A percentile compares a stretch with the other conserved stretches of the same genome.
Evolutionary conservation across 2,888 invertebrate genomes (phyloP).

Genomic region (Gymnocheta viridis): DNA sequence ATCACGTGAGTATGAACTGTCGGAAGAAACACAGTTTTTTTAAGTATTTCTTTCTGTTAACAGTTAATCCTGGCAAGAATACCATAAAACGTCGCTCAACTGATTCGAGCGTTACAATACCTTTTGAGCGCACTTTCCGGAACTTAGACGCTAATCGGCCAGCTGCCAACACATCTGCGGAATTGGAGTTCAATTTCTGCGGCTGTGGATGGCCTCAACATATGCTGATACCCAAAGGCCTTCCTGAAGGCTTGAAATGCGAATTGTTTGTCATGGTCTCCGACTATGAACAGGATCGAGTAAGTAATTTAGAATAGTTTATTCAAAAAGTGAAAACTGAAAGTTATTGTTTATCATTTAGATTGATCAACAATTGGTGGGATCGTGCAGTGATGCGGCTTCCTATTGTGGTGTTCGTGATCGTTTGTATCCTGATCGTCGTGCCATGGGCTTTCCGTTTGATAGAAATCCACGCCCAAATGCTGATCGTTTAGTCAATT

Average conservation of each 20-base stretch:
- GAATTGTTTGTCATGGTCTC: conserved; percentile 90
- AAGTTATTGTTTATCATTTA: too few relatives aligned
- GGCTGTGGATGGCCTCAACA: conserved; percentile 95
- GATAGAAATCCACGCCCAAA: conserved; percentile 88
- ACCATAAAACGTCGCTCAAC: conserved; percentile 86
- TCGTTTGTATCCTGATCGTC: conserved; percentile 89
- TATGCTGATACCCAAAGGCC: conserved; percentile 89
- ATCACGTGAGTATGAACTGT: too few relatives aligned
- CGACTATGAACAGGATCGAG: conserved; percentile 86
- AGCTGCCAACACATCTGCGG: conserved; percentile 83
- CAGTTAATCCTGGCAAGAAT: conserved; percentile 87
- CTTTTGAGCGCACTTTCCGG: conserved; percentile 91
- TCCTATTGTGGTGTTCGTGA: conserved; percentile 91
- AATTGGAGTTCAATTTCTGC: conserved; percentile 89
- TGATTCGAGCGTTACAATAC: conserved; percentile 91
- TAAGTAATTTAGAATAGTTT: conserved; percentile 58
- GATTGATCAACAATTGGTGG: conserved; percentile 80
- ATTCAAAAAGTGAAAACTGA: not conserved
- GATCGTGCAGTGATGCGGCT: conserved; percentile 87
- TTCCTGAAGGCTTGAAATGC: conserved; percentile 85
- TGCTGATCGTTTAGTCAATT: conserved; percentile 85
- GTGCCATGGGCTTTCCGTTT: conserved; percentile 94
- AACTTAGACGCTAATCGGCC: conserved; percentile 86
- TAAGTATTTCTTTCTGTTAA: not conserved
- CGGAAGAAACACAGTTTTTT: too few relatives aligned